Evolutionary conservation across 1,140 invertebrate genomes (phyloP).

Genomic region (Ceratina calcarata): DNA sequence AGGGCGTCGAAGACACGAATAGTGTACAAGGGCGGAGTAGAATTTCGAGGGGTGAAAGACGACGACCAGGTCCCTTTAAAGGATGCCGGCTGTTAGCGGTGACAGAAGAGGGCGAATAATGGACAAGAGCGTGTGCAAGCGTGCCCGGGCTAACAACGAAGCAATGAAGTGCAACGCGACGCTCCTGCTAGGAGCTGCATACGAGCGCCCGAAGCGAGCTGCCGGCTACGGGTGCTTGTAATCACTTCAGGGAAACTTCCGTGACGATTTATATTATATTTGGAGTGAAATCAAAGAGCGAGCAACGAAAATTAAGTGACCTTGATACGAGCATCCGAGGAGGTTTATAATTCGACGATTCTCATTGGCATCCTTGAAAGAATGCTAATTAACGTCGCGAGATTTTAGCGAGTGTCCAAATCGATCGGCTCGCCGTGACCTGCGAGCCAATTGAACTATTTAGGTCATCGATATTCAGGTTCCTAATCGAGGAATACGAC

Average conservation of each 20-base stretch:
- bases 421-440: background rate
- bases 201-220: background rate
- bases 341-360: too few relatives aligned
- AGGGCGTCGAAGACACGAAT: too few relatives aligned
- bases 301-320: background rate
- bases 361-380: too few relatives aligned
- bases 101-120: constrained; percentile 10
- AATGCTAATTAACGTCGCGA: too few relatives aligned
- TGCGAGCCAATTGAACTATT: constrained; percentile 1
- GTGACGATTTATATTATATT: too few relatives aligned
- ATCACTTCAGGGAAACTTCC: background rate
- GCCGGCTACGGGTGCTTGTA: background rate
- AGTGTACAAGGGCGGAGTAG: background rate
- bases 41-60: constrained; percentile 3
- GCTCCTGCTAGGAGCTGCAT: too few relatives aligned
- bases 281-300: background rate
- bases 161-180: constrained; percentile 16
- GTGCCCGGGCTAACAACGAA: constrained; percentile 13
- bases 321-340: too few relatives aligned
- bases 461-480: constrained; percentile 4
- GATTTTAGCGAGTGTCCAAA: background rate
- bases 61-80: background rate
- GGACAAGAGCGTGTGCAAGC: constrained; percentile 16
- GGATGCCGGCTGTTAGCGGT: constrained; percentile 16
- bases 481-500: constrained; percentile 15